Base-by-base conservation (phyloP, 2,113 vertebrate species). In the Galemys pyrenaicus region DNA sequence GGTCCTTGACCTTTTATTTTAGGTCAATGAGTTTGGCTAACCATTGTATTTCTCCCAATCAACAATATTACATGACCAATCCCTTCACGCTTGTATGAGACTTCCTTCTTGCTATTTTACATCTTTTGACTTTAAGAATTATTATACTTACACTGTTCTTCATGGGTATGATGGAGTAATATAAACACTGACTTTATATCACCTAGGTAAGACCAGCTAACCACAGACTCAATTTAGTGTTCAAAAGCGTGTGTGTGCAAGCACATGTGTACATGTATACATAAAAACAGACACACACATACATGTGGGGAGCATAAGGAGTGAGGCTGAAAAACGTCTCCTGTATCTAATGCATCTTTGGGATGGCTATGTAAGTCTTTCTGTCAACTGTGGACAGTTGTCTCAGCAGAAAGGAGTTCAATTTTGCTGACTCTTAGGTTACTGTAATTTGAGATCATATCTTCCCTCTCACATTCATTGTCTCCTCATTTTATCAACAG, bases 401-500 rank as follows among this genome's bases (percentile, higher is more conserved):
- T 74, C 41, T 89, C 49, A 22, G 39, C 5, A 90, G 87, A 80
- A 91, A 77, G 51, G 51, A 67, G 54, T 37, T 73, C 35, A 26
- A 41, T 95, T 77, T 35, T 13, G 32, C 58, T 32, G 70, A 91
- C 20, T 51, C 32, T 56, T 51, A 62, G 64, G 9, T 9, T 68
- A n/a, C 30, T 87, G 3, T 73, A 78, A 84, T 92, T 80, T 58
- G 71, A 85, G 39, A 79, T 74, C 28, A 24, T 1, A 2, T 68
- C 7, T 10, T 17, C 79, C 15, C 68, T 85, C 39, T 84, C 49
- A 84, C 2, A 9, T 56, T 79, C 32, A 62, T 4, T 30, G 8
- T 73, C 58, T 85, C 89, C 68, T 86, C 78, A 71, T 54, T 87
- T 96, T 73, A 67, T 96, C 94, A 92, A 95, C 87, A 96, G 87